Conservation (phyloP, 2,888 invertebrate genomes). For the Eilema depressum region DNA sequence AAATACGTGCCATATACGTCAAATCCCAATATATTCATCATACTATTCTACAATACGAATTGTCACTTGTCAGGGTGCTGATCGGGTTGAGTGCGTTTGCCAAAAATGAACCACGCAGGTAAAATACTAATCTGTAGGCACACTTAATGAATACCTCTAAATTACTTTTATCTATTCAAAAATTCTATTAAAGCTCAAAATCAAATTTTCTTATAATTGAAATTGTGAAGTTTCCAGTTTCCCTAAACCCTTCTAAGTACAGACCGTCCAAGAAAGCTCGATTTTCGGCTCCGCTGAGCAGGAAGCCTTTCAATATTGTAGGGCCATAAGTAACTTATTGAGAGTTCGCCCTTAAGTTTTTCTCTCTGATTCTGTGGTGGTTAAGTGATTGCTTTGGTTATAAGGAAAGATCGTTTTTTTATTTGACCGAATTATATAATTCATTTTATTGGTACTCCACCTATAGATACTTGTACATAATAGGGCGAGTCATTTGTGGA, state of each 20-base stretch:
- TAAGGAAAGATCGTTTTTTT: slow-evolving; percentile 4
- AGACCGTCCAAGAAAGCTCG: slow-evolving; percentile 6
- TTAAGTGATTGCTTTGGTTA: slow-evolving; percentile 11
- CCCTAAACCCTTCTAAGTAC: slow-evolving; percentile 5
- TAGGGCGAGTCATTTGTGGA: background rate
- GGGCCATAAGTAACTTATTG: slow-evolving; percentile 8
- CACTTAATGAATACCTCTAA: background rate
- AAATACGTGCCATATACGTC: too few relatives aligned
- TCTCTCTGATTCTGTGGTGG: slow-evolving; percentile 8
- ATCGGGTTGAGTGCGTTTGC: too few relatives aligned
- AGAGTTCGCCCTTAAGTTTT: slow-evolving; percentile 4
- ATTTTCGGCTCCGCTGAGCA: slow-evolving; percentile 11
- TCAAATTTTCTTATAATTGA: background rate
- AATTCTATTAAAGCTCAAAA: too few relatives aligned
- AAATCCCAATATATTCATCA: too few relatives aligned
- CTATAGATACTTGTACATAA: background rate
- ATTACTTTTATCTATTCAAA: background rate
- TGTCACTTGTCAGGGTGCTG: too few relatives aligned
- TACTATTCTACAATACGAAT: too few relatives aligned
- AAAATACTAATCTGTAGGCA: background rate
- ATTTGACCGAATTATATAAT: slow-evolving; percentile 3
- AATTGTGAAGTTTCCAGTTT: slow-evolving; percentile 8
- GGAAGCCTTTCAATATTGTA: slow-evolving; percentile 14
- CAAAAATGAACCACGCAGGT: too few relatives aligned
- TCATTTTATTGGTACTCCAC: background rate